phyloP scores from a whole-genome alignment of 2,888 invertebrate genomes.

The Drosophila nigricruria region DNA sequence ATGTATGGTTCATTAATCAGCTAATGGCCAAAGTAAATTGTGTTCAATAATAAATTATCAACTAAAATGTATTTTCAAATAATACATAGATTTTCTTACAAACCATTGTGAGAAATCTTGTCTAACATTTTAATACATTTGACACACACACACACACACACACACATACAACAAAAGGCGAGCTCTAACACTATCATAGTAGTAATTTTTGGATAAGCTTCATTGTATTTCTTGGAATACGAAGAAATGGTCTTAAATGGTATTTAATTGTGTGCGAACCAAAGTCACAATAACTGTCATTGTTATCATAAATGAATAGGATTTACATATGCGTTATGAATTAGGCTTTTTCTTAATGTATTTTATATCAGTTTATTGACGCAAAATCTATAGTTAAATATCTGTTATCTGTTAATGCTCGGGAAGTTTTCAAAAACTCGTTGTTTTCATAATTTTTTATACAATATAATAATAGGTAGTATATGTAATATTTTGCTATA shows the following conservation, averaged over 20 bases:
- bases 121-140: neutral
- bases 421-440: no score
- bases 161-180: no score
- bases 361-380: no score
- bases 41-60: conserved; percentile 2
- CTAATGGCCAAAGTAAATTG: conserved; percentile 17
- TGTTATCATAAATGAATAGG: no score
- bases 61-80: neutral
- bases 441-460: no score
- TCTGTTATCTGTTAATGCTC: no score
- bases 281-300: no score
- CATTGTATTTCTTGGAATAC: neutral
- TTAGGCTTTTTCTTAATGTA: no score
- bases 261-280: neutral
- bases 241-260: neutral
- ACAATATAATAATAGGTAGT: no score
- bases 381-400: no score
- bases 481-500: no score
- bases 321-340: neutral
- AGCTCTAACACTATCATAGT: neutral
- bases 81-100: neutral
- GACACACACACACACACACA: no score
- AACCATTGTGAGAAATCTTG: neutral
- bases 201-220: neutral
- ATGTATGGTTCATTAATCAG: conserved; percentile 30